Conservation (phyloP, 2,113 vertebrate genomes). For the Donacobius atricapilla region DNA sequence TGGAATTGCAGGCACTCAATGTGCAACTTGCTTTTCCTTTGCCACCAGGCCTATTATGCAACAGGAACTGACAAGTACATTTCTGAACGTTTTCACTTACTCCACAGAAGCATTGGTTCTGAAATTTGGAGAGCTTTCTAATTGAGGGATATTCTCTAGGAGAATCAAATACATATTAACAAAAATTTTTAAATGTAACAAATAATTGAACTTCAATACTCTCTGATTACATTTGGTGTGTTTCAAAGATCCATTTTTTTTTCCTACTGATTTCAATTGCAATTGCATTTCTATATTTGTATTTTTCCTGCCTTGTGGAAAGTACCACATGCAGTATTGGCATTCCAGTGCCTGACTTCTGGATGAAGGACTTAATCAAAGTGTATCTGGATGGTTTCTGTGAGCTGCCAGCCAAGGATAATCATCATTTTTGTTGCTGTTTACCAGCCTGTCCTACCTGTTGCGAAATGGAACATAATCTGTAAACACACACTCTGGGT, state of each 20-base stretch:
- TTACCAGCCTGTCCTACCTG: not conserved
- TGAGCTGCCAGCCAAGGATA: not conserved
- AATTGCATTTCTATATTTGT: not conserved
- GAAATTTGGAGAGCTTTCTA: conserved; percentile 24
- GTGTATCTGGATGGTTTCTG: not conserved
- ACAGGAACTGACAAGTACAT: conserved; percentile 6
- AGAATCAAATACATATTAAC: conserved; percentile 10
- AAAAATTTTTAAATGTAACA: not conserved
- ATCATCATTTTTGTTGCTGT: not conserved
- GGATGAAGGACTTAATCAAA: not conserved
- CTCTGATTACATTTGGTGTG: conserved; percentile 8
- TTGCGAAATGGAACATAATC: not conserved
- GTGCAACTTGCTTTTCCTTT: not conserved
- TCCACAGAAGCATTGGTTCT: not conserved
- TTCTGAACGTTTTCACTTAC: conserved; percentile 8
- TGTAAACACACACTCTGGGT: not conserved
- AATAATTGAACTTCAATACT: conserved; percentile 12
- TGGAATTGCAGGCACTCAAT: not conserved
- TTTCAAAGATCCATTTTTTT: not conserved
- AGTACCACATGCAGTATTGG: not conserved
- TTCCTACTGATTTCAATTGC: not conserved
- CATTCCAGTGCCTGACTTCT: not conserved
- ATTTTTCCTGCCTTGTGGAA: not conserved
- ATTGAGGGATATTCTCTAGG: not conserved
- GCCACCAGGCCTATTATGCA: not conserved